These are phyloP conservation scores for Steromphala cineraria DNA, from an alignment of 2,888 invertebrate species.

Conservation along the genomic window DNA sequence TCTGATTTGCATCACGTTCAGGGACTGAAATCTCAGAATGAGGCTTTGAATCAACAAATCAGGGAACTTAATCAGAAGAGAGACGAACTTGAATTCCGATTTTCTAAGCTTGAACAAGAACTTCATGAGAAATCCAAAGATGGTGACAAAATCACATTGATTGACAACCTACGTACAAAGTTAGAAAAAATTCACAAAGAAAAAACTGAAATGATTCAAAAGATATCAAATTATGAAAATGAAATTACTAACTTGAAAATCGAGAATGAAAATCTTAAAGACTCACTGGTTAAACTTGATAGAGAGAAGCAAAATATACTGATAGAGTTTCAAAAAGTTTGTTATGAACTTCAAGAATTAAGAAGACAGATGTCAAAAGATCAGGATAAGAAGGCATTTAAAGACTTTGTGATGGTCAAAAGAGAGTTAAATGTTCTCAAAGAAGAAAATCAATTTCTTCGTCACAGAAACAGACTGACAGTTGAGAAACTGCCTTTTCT, in stretches of 20 bases:
- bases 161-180: conserved; percentile 58
- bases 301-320: conserved; percentile 53
- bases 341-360: conserved; percentile 51
- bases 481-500: conserved; percentile 19
- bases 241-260: conserved; percentile 50
- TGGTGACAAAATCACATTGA: conserved; percentile 51
- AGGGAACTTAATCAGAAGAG: conserved; percentile 60
- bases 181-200: conserved; percentile 50
- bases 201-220: conserved; percentile 28
- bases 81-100: conserved; percentile 55
- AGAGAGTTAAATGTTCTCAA: conserved; percentile 58
- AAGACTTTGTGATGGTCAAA: conserved; percentile 69
- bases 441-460: conserved; percentile 64
- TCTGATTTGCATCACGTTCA: conserved; percentile 51
- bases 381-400: conserved; percentile 60
- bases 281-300: conserved; percentile 49
- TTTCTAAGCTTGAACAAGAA: conserved; percentile 53
- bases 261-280: conserved; percentile 50
- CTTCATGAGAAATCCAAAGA: conserved; percentile 47
- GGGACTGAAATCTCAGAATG: conserved; percentile 46
- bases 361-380: conserved; percentile 47
- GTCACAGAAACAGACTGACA: conserved; percentile 30
- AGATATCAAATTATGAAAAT: conserved; percentile 33
- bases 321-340: conserved; percentile 55
- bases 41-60: conserved; percentile 52